Percentiles rank a stretch among this genome's conserved stretches.
Evolutionary conservation across 2,113 vertebrate species (phyloP).

Genomic region (Serilophus lunatus): DNA sequence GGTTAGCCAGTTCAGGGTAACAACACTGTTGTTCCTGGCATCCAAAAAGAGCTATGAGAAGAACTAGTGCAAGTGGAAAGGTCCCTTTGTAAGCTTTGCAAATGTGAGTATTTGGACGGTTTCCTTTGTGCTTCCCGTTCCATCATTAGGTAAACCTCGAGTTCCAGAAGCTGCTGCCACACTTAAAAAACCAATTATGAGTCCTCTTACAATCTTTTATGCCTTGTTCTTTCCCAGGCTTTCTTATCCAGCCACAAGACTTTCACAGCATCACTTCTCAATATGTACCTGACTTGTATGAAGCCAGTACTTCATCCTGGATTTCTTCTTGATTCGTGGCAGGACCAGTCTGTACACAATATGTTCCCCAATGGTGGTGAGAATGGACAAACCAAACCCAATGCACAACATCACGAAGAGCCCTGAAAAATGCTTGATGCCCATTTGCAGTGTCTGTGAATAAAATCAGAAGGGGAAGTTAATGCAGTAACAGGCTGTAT

Average conservation of each 20-base stretch:
- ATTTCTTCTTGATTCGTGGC: constrained; percentile 88
- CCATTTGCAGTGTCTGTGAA: constrained; percentile 94
- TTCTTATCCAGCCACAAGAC: background rate
- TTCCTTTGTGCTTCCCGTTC: background rate
- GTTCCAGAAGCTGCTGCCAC: background rate
- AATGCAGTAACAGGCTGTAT: background rate
- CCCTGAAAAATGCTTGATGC: constrained; percentile 96
- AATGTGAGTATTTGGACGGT: background rate
- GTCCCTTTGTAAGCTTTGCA: background rate
- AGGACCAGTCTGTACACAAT: constrained; percentile 88
- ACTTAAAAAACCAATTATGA: background rate
- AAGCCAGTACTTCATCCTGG: constrained; percentile 91
- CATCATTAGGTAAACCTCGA: background rate
- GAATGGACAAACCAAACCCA: constrained; percentile 89
- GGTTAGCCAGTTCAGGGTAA: background rate
- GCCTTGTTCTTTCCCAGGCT: background rate
- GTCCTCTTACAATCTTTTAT: background rate
- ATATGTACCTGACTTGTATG: constrained; percentile 92
- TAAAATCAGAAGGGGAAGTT: background rate
- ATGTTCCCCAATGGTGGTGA: constrained; percentile 93
- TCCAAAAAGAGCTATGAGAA: background rate
- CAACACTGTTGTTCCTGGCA: background rate
- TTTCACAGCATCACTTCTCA: background rate
- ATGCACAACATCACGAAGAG: constrained; percentile 95
- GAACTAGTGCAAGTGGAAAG: background rate